Evolutionary conservation across 2,113 vertebrate species (phyloP).

Genomic region (Meles meles): DNA sequence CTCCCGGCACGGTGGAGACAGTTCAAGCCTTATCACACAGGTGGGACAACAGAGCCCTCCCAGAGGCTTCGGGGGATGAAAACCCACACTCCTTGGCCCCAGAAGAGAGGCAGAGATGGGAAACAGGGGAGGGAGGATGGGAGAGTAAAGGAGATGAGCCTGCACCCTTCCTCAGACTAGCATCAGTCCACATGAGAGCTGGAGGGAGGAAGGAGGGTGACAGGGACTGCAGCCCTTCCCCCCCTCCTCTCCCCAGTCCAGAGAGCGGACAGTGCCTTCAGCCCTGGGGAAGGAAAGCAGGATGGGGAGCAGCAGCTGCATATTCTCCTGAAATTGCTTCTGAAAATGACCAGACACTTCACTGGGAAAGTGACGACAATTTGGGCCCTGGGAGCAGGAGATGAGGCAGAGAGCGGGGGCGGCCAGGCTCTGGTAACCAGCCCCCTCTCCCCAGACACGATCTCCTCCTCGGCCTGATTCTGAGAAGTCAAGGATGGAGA

Average conservation of each 20-base stretch:
- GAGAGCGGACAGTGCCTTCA: not conserved
- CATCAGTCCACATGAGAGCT: not conserved
- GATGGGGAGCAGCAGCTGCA: conserved; percentile 59
- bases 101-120: not conserved
- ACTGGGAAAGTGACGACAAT: conserved; percentile 73
- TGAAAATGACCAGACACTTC: conserved; percentile 68
- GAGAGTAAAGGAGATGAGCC: not conserved
- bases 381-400: conserved; percentile 75
- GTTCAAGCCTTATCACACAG: not conserved
- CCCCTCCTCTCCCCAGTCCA: not conserved
- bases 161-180: not conserved
- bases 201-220: not conserved
- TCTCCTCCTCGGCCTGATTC: not conserved
- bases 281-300: conserved; percentile 23
- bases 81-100: not conserved
- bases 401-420: conserved; percentile 42
- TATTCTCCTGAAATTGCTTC: conserved; percentile 69
- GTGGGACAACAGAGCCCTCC: not conserved
- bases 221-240: not conserved
- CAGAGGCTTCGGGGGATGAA: not conserved
- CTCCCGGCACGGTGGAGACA: not conserved
- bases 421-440: not conserved
- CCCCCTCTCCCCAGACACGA: not conserved
- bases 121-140: not conserved
- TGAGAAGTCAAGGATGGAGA: conserved; percentile 46